phyloP scores from a whole-genome alignment of 1,140 invertebrate genomes.

The Cyrtorhinus lividipennis region DNA sequence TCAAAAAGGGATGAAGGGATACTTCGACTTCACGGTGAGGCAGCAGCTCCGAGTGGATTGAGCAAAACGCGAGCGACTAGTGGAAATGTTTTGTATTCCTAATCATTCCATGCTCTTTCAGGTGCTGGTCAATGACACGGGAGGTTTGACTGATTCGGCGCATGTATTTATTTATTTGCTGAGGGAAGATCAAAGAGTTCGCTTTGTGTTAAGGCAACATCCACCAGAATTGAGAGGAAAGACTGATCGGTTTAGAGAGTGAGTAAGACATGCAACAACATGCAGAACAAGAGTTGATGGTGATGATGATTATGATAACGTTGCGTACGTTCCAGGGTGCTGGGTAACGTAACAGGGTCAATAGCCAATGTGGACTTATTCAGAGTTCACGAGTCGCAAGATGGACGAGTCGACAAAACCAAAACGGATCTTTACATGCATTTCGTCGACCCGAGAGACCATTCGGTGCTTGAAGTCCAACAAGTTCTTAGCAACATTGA shows the following conservation, averaged over 20 bases:
- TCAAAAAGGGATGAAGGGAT: slow-evolving; percentile 90
- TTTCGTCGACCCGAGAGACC: slow-evolving; percentile 73
- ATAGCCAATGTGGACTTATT: slow-evolving; percentile 90
- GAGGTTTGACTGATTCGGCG: slow-evolving; percentile 59
- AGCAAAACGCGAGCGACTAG: background rate
- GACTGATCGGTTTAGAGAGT: slow-evolving; percentile 67
- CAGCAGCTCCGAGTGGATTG: no score
- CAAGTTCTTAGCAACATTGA: slow-evolving; percentile 74
- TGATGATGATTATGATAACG: background rate
- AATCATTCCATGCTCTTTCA: no score
- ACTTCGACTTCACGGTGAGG: slow-evolving; percentile 78
- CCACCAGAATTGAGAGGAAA: slow-evolving; percentile 67
- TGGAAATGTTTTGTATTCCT: background rate
- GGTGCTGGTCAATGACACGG: slow-evolving; percentile 72
- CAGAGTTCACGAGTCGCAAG: slow-evolving; percentile 78
- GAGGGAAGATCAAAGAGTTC: slow-evolving; percentile 80
- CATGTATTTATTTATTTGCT: slow-evolving; percentile 81
- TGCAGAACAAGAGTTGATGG: no score
- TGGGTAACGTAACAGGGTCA: slow-evolving; percentile 72
- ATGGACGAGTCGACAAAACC: slow-evolving; percentile 84
- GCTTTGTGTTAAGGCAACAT: slow-evolving; percentile 78
- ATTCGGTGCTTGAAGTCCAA: slow-evolving; percentile 77
- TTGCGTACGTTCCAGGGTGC: slow-evolving; percentile 37
- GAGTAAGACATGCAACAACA: slow-evolving; percentile 29
- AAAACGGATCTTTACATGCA: slow-evolving; percentile 89